Conservation (phyloP, 2,113 vertebrate species). For the Oncorhynchus masou region DNA sequence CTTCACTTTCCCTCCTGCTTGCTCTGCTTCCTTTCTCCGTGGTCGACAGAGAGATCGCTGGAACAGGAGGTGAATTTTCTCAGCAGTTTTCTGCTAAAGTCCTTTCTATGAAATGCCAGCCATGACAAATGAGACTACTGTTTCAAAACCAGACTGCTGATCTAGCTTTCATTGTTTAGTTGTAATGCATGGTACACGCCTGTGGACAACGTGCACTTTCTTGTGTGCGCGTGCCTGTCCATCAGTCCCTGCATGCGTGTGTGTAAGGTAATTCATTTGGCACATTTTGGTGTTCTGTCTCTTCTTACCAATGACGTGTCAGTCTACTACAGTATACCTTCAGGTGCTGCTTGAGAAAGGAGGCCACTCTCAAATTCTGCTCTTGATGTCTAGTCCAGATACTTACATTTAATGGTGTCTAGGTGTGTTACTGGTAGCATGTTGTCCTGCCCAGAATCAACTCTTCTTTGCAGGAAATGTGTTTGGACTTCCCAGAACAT, state of each 20-base stretch:
- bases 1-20: constrained; percentile 34
- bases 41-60: constrained; percentile 43
- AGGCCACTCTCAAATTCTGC: too few species aligned
- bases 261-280: too few species aligned
- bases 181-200: neutral
- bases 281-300: constrained; percentile 10
- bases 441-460: constrained; percentile 15
- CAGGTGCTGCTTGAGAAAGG: too few species aligned
- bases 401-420: too few species aligned
- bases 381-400: neutral
- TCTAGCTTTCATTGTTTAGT: constrained; percentile 17
- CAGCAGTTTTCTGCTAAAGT: constrained; percentile 42
- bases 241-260: neutral
- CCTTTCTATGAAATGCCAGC: constrained; percentile 38
- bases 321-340: neutral
- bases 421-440: constrained; percentile 11
- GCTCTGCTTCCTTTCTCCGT: constrained; percentile 43
- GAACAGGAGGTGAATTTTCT: constrained; percentile 49
- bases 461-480: constrained; percentile 30
- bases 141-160: constrained; percentile 28
- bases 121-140: constrained; percentile 34
- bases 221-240: neutral
- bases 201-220: neutral
- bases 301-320: neutral
- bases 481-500: constrained; percentile 32